These are phyloP conservation scores for Leptopilina syphax DNA, from an alignment of 2,888 invertebrate species.

Conservation along the genomic window DNA sequence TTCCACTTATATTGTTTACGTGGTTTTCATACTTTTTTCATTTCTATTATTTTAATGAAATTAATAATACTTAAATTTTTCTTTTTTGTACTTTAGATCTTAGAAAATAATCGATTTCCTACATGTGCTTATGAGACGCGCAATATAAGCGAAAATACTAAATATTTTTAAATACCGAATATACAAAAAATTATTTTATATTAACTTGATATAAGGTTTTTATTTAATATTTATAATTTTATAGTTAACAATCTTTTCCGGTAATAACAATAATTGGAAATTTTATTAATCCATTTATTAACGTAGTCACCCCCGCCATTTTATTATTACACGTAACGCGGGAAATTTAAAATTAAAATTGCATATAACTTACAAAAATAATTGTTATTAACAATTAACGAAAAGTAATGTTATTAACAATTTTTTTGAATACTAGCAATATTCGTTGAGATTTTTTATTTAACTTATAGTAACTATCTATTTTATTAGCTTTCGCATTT, in stretches of 20 bases:
- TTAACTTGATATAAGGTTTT: neutral
- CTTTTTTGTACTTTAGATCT: too few relatives aligned
- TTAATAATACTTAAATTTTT: too few relatives aligned
- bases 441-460: neutral
- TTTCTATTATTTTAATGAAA: too few relatives aligned
- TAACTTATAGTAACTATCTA: neutral
- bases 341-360: neutral
- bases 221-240: conserved; percentile 10
- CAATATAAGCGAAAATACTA: too few relatives aligned
- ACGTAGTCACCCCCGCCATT: neutral
- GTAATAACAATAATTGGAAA: neutral
- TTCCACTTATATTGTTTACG: neutral
- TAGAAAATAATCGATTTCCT: too few relatives aligned
- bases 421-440: neutral
- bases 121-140: too few relatives aligned
- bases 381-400: too few relatives aligned
- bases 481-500: neutral
- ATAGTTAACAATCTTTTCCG: neutral
- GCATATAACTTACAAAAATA: neutral
- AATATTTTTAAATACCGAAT: too few relatives aligned
- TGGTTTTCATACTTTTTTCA: neutral
- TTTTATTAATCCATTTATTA: neutral
- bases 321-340: neutral
- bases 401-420: neutral
- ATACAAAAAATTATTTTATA: too few relatives aligned